Evolutionary conservation across 2,113 vertebrate genomes (phyloP).

Genomic region (Psilopsiagon aymara): DNA sequence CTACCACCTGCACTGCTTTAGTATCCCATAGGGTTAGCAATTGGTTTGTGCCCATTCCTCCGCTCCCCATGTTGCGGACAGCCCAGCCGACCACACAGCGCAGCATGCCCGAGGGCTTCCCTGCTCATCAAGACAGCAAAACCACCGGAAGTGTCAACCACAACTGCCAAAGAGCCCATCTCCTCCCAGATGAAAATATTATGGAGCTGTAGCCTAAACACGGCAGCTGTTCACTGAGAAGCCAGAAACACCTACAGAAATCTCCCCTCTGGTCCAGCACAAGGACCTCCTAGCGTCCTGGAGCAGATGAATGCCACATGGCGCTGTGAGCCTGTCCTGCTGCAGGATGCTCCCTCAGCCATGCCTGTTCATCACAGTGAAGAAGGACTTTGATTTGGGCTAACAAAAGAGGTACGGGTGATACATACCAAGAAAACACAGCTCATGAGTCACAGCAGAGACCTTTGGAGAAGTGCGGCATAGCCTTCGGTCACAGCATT

Average conservation of each 20-base stretch:
- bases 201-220: background rate
- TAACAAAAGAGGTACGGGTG: background rate
- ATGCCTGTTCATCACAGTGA: background rate
- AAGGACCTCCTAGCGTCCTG: background rate
- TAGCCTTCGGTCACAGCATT: rapidly evolving
- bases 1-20: background rate
- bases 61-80: background rate
- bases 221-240: background rate
- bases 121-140: background rate
- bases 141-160: background rate
- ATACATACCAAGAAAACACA: background rate
- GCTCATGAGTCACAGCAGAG: background rate
- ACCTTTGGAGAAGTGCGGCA: background rate
- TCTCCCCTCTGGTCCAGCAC: rapidly evolving
- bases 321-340: background rate
- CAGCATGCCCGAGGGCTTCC: background rate
- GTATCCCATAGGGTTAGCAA: rapidly evolving
- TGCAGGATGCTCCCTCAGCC: background rate
- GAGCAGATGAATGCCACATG: background rate
- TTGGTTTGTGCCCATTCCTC: background rate
- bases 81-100: rapidly evolving
- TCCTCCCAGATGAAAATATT: background rate
- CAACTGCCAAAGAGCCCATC: background rate
- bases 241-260: background rate
- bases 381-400: background rate